Percentiles rank a stretch among this genome's conserved stretches.
Evolutionary conservation across 2,888 invertebrate species (phyloP).

Genomic region (Carcina quercana): DNA sequence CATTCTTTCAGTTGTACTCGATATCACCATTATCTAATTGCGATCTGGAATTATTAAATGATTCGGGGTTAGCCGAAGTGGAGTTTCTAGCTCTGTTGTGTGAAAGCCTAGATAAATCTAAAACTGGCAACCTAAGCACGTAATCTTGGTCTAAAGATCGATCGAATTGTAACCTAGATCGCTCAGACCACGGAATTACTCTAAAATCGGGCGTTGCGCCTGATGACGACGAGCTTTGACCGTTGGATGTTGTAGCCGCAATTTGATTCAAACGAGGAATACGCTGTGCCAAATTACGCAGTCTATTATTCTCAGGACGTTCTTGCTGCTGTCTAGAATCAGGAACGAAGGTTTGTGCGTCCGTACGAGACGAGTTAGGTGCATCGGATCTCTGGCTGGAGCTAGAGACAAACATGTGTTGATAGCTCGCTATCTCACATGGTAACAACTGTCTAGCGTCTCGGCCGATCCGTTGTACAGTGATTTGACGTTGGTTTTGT

Average conservation of each 20-base stretch:
- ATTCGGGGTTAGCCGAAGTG: constrained; percentile 26
- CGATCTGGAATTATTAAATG: constrained; percentile 27
- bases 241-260: constrained; percentile 23
- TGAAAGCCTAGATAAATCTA: constrained; percentile 42
- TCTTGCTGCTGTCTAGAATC: constrained; percentile 30
- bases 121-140: constrained; percentile 42
- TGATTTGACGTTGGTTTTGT: constrained; percentile 56
- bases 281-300: constrained; percentile 43
- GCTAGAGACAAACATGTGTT: constrained; percentile 54
- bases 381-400: constrained; percentile 26
- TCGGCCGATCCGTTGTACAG: constrained; percentile 72
- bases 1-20: constrained; percentile 27
- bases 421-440: constrained; percentile 65
- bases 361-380: constrained; percentile 24
- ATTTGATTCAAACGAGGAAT: constrained; percentile 47
- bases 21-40: constrained; percentile 28
- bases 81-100: constrained; percentile 18
- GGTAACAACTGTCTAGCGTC: constrained; percentile 71
- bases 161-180: constrained; percentile 30
- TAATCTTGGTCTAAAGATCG: constrained; percentile 46
- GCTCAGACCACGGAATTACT: constrained; percentile 46
- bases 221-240: constrained; percentile 12
- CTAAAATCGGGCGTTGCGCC: constrained; percentile 28
- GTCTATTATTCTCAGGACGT: constrained; percentile 40
- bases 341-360: constrained; percentile 34